These are phyloP conservation scores for Pseudorectes ferrugineus DNA, from an alignment of 2,113 vertebrate genomes.

Conservation along the genomic window DNA sequence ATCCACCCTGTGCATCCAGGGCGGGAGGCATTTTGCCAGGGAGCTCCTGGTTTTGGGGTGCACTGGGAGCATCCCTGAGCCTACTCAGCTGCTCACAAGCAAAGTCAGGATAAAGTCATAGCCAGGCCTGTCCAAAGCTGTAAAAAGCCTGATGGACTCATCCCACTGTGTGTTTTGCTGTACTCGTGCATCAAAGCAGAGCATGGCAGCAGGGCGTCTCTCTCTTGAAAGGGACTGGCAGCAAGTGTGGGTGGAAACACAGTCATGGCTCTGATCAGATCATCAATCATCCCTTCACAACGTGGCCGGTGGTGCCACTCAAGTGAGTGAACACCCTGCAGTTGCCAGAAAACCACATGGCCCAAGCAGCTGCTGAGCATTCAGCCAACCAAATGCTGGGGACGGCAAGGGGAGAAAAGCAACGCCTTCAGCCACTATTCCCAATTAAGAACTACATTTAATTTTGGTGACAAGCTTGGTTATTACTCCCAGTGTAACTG, in stretches of 20 bases:
- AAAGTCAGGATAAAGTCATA: neutral
- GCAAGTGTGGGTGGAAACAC: neutral
- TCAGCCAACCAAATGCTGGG: neutral
- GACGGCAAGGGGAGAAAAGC: fast-evolving
- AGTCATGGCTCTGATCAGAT: neutral
- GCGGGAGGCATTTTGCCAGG: neutral
- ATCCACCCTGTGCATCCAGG: neutral
- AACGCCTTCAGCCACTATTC: neutral
- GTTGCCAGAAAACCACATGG: neutral
- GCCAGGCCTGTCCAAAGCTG: neutral
- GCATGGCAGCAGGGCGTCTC: neutral
- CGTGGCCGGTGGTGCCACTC: neutral
- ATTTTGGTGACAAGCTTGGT: neutral
- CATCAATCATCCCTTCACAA: neutral
- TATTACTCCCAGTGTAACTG: neutral
- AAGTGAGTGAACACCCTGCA: neutral
- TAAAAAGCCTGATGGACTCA: neutral
- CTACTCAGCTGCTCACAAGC: neutral
- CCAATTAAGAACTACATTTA: neutral
- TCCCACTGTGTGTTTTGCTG: neutral
- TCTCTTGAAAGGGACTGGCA: slow-evolving; percentile 21
- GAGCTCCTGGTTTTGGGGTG: fast-evolving
- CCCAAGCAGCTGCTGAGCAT: slow-evolving; percentile 15
- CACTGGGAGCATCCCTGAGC: neutral
- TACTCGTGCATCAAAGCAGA: neutral